A percentile compares a stretch with the other conserved stretches of the same genome.
Evolutionary conservation across 2,797 vertebrate species (phyloP).

Genomic region (Schizopygopsis pylzovi): DNA sequence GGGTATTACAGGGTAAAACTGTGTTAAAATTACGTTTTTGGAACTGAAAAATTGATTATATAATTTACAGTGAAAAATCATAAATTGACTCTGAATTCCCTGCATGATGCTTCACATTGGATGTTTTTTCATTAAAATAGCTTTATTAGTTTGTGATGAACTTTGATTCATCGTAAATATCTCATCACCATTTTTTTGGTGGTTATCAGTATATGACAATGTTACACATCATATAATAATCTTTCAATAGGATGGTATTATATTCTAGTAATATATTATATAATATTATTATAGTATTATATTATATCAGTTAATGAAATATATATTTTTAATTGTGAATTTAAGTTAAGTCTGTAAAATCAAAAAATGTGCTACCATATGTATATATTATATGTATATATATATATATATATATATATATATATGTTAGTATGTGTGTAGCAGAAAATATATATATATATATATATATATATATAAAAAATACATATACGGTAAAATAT

Average conservation of each 20-base stretch:
- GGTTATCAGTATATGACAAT: neutral
- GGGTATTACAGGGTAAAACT: too few relatives aligned
- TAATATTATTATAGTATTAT: neutral
- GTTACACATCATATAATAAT: neutral
- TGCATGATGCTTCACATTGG: neutral
- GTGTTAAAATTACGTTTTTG: neutral
- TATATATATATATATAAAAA: too few relatives aligned
- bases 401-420: too few relatives aligned
- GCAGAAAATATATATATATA: too few relatives aligned
- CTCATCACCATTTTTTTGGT: neutral
- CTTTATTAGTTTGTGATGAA: neutral
- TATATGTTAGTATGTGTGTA: too few relatives aligned
- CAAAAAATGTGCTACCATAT: neutral
- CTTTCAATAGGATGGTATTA: neutral
- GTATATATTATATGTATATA: too few relatives aligned
- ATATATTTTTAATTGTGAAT: neutral
- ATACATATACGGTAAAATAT: too few relatives aligned
- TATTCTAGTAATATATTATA: neutral
- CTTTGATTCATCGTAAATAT: neutral
- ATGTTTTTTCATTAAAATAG: neutral
- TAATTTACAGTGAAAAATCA: neutral
- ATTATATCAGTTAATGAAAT: neutral
- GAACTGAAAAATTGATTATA: neutral
- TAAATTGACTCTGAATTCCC: neutral
- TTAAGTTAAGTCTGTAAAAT: neutral